A percentile compares a stretch with the other conserved stretches of the same genome.
These are phyloP conservation scores for Mercenaria mercenaria DNA, from an alignment of 1,140 invertebrate species.

Conservation along the genomic window DNA sequence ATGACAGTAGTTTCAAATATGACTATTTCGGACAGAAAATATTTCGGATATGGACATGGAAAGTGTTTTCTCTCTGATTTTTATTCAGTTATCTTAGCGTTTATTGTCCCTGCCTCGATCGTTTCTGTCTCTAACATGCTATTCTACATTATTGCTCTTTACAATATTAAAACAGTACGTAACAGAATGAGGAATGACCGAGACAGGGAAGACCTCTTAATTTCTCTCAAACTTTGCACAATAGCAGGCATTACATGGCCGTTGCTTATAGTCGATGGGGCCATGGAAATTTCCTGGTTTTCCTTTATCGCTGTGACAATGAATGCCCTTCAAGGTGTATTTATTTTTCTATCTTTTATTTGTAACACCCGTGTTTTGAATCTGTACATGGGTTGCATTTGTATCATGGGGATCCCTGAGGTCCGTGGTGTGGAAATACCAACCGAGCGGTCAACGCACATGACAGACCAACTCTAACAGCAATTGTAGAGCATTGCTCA, in stretches of 20 bases:
- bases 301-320: constrained; percentile 87
- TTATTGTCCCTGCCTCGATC: constrained; percentile 50
- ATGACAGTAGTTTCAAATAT: background rate
- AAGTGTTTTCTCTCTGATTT: constrained; percentile 63
- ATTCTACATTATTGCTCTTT: constrained; percentile 54
- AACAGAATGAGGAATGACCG: background rate
- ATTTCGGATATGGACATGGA: constrained; percentile 57
- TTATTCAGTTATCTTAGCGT: constrained; percentile 24
- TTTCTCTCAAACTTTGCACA: constrained; percentile 61
- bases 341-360: constrained; percentile 88
- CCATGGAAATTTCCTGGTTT: constrained; percentile 85
- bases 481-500: too few relatives aligned
- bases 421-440: too few relatives aligned
- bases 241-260: constrained; percentile 88
- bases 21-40: background rate
- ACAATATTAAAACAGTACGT: constrained; percentile 35
- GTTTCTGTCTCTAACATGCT: constrained; percentile 62
- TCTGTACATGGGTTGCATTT: too few relatives aligned
- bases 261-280: constrained; percentile 87
- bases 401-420: too few relatives aligned
- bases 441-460: too few relatives aligned
- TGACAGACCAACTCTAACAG: too few relatives aligned
- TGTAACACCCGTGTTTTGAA: constrained; percentile 36
- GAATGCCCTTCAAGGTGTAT: constrained; percentile 88
- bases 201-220: constrained; percentile 34